Evolutionary conservation across 2,797 vertebrate species (phyloP), one percentile per base, ranked within the genome.

Genomic region (Oryzias sinensis): DNA sequence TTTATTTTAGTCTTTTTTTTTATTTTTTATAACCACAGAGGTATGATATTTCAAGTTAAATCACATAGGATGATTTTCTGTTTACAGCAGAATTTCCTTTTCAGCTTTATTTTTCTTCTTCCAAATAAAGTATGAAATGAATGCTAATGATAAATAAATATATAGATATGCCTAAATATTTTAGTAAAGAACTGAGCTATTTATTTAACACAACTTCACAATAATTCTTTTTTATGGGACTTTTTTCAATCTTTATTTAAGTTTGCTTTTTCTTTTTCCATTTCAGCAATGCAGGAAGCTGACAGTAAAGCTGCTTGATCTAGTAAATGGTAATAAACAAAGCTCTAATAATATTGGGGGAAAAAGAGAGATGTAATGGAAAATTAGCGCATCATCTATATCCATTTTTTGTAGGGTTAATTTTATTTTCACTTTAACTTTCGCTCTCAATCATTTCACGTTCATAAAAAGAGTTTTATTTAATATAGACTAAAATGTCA

Each of bases 1-100:
- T 72, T 77, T 79, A 27, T 65, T 61, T 76, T 79, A 62, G 56
- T 74, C 57, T 62, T 5, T 77, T 65, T 65, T 77, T 61, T 56
- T 68, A 49, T 17, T 72, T 18, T 18, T 18, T 22, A 22, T 22
- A 22, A 64, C n/a, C 24, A 70, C 49, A 69, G 69, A 62, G 16
- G 53, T 53, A 65, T 22, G 20, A 55, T 66, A 82, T 74, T 71
- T 80, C 46, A 79, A 55, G 46, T 59, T 59, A 44, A 43, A 62
- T 55, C 56, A 62, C 59, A 74, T 59, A 55, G 59, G 60, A 75
- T 43, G 2, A 58, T 80, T 76, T 70, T 66, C 70, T 78, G 42
- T 20, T 16, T 42, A 14, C 11, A 8, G 25, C 18, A 3, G 14
- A 46, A 25, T 40, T 2, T 33, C 6, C 41, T 24, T 48, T 57